Evolutionary conservation across 2,888 invertebrate genomes (phyloP).

Genomic region (Morpho helenor): DNA sequence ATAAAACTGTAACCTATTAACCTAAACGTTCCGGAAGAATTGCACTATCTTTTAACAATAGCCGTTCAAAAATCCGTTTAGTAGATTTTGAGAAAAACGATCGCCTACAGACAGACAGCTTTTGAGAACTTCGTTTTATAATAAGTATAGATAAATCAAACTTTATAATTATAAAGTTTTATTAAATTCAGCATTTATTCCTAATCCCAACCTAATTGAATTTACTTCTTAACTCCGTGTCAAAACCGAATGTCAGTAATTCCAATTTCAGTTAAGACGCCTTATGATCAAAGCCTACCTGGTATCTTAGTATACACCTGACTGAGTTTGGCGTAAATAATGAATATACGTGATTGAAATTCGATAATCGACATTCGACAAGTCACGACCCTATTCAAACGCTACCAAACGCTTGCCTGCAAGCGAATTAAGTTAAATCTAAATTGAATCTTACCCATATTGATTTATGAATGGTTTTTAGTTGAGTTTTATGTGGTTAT

Average conservation of each 20-base stretch:
- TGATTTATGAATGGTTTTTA: slow-evolving; percentile 14
- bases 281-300: slow-evolving; percentile 24
- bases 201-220: too few relatives aligned
- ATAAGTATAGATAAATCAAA: too few relatives aligned
- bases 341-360: slow-evolving; percentile 41
- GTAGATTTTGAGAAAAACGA: too few relatives aligned
- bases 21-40: too few relatives aligned
- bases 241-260: slow-evolving; percentile 9
- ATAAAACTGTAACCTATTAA: too few relatives aligned
- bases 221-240: background rate
- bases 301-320: slow-evolving; percentile 32
- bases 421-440: slow-evolving; percentile 22
- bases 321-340: slow-evolving; percentile 49
- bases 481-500: slow-evolving; percentile 10
- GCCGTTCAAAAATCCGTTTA: too few relatives aligned
- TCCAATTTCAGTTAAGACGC: slow-evolving; percentile 11
- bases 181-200: too few relatives aligned
- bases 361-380: slow-evolving; percentile 49
- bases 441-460: slow-evolving; percentile 11
- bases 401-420: slow-evolving; percentile 40
- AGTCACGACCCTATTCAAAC: slow-evolving; percentile 51
- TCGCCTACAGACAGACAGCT: too few relatives aligned
- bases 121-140: too few relatives aligned
- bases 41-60: too few relatives aligned
- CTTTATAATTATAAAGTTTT: too few relatives aligned